These are phyloP conservation scores for Diarsia brunnea DNA, from an alignment of 2,888 invertebrate genomes.

Conservation along the genomic window DNA sequence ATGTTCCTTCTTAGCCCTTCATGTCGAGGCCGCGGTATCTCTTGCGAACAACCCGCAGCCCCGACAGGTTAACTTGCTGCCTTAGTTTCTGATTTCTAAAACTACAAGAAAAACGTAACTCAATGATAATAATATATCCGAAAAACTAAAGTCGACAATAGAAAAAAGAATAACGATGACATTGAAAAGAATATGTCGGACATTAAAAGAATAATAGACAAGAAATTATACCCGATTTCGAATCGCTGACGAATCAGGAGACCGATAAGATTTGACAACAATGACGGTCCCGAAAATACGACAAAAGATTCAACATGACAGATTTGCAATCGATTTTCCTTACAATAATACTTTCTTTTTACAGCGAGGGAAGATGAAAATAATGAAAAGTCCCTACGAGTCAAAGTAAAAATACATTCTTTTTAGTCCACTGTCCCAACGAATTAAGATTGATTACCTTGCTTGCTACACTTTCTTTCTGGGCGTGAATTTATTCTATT, in stretches of 20 bases:
- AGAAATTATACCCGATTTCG: constrained; percentile 31
- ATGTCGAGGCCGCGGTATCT: no score
- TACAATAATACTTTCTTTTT: constrained; percentile 52
- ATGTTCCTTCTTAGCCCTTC: no score
- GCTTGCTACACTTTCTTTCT: constrained; percentile 68
- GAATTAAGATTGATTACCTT: constrained; percentile 83
- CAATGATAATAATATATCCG: constrained; percentile 11
- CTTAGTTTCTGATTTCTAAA: background rate
- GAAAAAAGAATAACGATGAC: background rate
- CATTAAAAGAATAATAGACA: constrained; percentile 32
- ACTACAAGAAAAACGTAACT: background rate
- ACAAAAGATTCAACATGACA: constrained; percentile 55
- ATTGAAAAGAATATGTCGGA: constrained; percentile 16
- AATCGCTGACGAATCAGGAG: constrained; percentile 36
- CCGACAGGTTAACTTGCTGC: background rate
- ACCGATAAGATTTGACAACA: constrained; percentile 48
- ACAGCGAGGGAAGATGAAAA: constrained; percentile 62
- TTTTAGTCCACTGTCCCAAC: constrained; percentile 79
- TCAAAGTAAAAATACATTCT: constrained; percentile 77
- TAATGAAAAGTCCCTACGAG: constrained; percentile 75
- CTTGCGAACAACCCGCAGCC: no score
- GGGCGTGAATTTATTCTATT: constrained; percentile 69
- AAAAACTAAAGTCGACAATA: background rate
- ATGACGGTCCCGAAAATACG: constrained; percentile 41
- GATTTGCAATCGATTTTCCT: constrained; percentile 58